Base-by-base conservation (phyloP, 2,888 invertebrate species). In the Lithosia quadra region DNA sequence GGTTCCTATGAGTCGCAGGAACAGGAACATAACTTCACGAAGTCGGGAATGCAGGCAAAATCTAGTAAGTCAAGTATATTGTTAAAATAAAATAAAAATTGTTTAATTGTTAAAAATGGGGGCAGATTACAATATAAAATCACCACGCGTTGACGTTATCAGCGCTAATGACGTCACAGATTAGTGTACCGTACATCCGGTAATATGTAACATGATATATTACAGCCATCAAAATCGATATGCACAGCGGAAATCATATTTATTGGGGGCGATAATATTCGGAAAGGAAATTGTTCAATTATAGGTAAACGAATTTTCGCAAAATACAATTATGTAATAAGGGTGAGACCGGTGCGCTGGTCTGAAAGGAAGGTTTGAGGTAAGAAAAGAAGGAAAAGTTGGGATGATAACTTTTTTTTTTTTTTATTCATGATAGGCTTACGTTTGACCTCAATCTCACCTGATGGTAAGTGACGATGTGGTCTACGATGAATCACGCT, bases 141-240 rank as follows among this genome's bases (percentile, higher is more conserved):
- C 43, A 24, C 11, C 49, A 0, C 10, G 18, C 18, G 43, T 24
- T 61, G 43, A 21, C 36, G 15, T 24, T 56, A 56, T 56, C 56
- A 24, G 15, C 24, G 24, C 24, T 24, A 24, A 53, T 60, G 65
- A 43, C 58, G 43, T 58, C 63, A 63, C 13, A 34, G 63, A 68
- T 68, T 58, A 68, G 67, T 63, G 53, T 57, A 57, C 57, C n/a
- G 63, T 24, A 63, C 58, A 63, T 68, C 63, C 63, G 67, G 58
- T 18, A 53, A 65, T 60, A 64, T 39, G 21, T 21, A 49, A 65
- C 53, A 64, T 39, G 15, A 28, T 24, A 53, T 33, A 34, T 11
- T 34, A 65, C 33, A 43, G 43, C 36, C 28, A 65, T 43, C 64
- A 39, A 43, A 56, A 67, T 36, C 56, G 55, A 62, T 58, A 60